phyloP scores from a whole-genome alignment of 2,888 invertebrate species.

The Folsomia manolachei region DNA sequence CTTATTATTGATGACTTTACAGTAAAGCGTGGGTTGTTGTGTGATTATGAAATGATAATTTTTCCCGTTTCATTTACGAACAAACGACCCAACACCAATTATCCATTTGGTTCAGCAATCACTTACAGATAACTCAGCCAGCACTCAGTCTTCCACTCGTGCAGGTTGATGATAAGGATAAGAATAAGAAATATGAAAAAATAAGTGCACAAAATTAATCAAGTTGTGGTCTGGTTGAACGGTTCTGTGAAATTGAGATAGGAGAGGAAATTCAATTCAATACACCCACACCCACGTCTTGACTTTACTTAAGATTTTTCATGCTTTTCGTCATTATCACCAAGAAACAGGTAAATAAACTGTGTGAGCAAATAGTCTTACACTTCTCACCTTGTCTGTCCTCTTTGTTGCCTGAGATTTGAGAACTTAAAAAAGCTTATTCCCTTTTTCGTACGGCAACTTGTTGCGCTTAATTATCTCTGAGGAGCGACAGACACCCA shows the following conservation, averaged over 20 bases:
- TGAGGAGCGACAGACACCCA: no score
- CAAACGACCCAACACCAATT: not conserved
- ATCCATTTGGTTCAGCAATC: not conserved
- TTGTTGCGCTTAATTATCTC: not conserved
- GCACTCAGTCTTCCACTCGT: not conserved
- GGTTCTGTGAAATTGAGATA: not conserved
- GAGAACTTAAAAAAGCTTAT: no score
- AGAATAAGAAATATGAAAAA: not conserved
- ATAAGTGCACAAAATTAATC: no score
- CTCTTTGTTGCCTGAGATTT: no score
- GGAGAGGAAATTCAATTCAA: not conserved
- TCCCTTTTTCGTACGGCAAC: not conserved
- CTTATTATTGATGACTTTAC: not conserved
- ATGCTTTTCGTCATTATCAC: not conserved
- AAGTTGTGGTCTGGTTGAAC: not conserved
- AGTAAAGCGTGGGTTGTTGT: not conserved
- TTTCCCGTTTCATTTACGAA: not conserved
- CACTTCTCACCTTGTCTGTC: not conserved
- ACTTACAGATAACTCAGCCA: not conserved
- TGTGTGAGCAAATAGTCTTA: not conserved
- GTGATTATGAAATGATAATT: not conserved
- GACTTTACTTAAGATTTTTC: not conserved
- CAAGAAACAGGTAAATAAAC: not conserved
- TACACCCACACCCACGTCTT: not conserved
- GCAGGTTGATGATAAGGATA: not conserved